Percentiles rank a stretch among this genome's conserved stretches.
These are phyloP conservation scores for Thera obeliscata DNA, from an alignment of 2,888 invertebrate genomes.

Conservation along the genomic window DNA sequence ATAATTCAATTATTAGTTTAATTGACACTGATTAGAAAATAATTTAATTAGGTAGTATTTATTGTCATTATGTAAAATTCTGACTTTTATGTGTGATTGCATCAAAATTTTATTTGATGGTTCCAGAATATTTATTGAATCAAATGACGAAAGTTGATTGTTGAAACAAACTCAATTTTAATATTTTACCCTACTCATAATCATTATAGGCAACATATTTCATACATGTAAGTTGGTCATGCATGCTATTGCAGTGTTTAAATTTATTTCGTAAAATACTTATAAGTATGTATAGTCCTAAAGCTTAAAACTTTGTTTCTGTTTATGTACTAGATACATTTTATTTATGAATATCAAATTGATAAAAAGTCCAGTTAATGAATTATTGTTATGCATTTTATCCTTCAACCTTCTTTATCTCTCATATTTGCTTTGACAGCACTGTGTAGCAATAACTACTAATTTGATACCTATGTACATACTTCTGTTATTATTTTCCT, in stretches of 20 bases:
- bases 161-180: constrained; percentile 13
- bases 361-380: constrained; percentile 19
- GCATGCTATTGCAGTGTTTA: constrained; percentile 23
- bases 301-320: constrained; percentile 26
- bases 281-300: constrained; percentile 26
- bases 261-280: constrained; percentile 25
- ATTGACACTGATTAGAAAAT: constrained; percentile 81
- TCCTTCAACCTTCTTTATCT: constrained; percentile 1
- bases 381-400: constrained; percentile 13
- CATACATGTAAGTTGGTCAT: constrained; percentile 32
- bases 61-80: constrained; percentile 74
- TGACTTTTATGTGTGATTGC: constrained; percentile 72
- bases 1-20: constrained; percentile 82
- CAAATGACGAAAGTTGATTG: constrained; percentile 50
- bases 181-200: constrained; percentile 17
- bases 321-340: constrained; percentile 24
- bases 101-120: constrained; percentile 71
- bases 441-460: constrained; percentile 16
- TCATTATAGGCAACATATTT: constrained; percentile 19
- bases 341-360: constrained; percentile 30
- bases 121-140: constrained; percentile 71
- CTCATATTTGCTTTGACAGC: constrained; percentile 14
- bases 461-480: constrained; percentile 22
- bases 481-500: constrained; percentile 24
- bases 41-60: constrained; percentile 74